These are phyloP conservation scores for Dinothrombium tinctorium DNA, from an alignment of 1,140 invertebrate genomes.

Conservation along the genomic window DNA sequence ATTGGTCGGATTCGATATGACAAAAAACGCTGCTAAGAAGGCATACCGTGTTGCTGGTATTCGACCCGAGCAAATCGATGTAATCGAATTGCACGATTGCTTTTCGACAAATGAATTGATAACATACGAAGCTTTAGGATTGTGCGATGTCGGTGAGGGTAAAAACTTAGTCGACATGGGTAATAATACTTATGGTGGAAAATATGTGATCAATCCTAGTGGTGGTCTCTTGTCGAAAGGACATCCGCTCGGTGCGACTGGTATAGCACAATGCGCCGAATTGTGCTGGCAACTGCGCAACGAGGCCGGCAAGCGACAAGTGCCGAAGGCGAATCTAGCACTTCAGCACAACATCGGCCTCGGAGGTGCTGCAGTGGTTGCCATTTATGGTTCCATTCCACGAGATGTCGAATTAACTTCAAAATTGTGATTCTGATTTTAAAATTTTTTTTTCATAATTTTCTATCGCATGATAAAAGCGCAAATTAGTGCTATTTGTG, in stretches of 20 bases:
- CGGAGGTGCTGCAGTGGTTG: slow-evolving; percentile 80
- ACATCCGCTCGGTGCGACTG: slow-evolving; percentile 90
- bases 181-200: slow-evolving; percentile 93
- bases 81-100: slow-evolving; percentile 98
- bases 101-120: slow-evolving; percentile 95
- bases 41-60: slow-evolving; percentile 52
- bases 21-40: slow-evolving; percentile 49
- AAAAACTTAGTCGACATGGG: slow-evolving; percentile 74
- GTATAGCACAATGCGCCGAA: slow-evolving; percentile 84
- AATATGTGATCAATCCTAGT: slow-evolving; percentile 89
- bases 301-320: slow-evolving; percentile 68
- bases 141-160: slow-evolving; percentile 70
- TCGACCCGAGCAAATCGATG: slow-evolving; percentile 57
- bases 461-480: too few species aligned
- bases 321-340: slow-evolving; percentile 51
- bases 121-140: slow-evolving; percentile 84
- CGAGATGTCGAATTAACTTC: too few species aligned
- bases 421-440: too few species aligned
- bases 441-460: too few species aligned
- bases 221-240: slow-evolving; percentile 92
- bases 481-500: too few species aligned
- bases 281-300: slow-evolving; percentile 72
- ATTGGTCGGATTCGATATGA: slow-evolving; percentile 87
- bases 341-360: slow-evolving; percentile 91
- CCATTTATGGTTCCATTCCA: slow-evolving; percentile 67